Evolutionary conservation across 2,797 vertebrate genomes (phyloP), one percentile per base, ranked within the genome.

Genomic region (Hippopotamyrus pictus): DNA sequence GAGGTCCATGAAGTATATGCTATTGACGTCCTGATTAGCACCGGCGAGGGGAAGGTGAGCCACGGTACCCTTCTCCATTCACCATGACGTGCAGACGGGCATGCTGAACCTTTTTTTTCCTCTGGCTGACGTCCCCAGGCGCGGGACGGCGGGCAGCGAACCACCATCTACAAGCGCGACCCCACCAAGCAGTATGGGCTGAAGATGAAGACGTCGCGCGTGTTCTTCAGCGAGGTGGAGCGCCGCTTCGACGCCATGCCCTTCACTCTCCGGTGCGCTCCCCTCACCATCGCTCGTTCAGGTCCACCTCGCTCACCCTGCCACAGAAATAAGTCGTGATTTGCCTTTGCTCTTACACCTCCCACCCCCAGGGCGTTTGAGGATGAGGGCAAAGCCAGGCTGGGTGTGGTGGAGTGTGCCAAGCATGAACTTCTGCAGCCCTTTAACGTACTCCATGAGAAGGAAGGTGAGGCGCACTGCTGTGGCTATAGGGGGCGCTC

Each of bases 1-100:
- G 98, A 99, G 93, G 98, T 99, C 89, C 98, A 99, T 69, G 98
- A 99, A 94, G 98, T 99, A 29, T 99, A 99, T 17, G 98, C 98
- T 25, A 97, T 99, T 50, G 98, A 99, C 69, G 98, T 99, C 91
- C 97, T 99, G 0, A 94, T 99, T 93, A 99, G 98, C 95, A 98
- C 97, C 12, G 98, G 98, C 92, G 98, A 99, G 92, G 98, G 98
- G n/a, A 99, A 99, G 97, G 98, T 99, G 88, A 95, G 93, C 7
- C n/a, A n/a, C 5, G 0, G n/a, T 50, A 1, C 50, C 5, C 22
- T 65, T 4, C 17, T 86, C 6, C 17, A 2, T 37, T 41, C 29
- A 4, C 46, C 29, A 1, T 48, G 25, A 54, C 9, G 48, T 11
- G 0, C 22, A 3, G 5, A 6, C 1, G 0, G 65, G 14, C 11